Percentiles rank a stretch among this genome's conserved stretches.
Evolutionary conservation across 1,140 invertebrate genomes (phyloP).

Genomic region (Diploscapter pachys): DNA sequence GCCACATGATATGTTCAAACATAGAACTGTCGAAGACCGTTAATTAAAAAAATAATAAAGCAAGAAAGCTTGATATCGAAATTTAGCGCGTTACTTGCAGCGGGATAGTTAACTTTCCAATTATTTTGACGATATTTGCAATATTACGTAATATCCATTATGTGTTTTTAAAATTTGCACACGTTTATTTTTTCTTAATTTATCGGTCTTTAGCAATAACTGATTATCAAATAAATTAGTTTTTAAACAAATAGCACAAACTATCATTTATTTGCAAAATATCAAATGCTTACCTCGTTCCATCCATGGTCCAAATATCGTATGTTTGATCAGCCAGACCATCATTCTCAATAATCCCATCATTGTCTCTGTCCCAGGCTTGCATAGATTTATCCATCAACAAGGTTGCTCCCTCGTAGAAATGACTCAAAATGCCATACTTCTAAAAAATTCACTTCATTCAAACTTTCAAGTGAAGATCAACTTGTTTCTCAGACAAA

Average conservation of each 20-base stretch:
- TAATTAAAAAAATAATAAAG: too few relatives aligned
- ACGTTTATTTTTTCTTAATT: too few relatives aligned
- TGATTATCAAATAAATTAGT: too few relatives aligned
- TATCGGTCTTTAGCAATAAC: too few relatives aligned
- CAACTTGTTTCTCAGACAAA: slow-evolving; percentile 2
- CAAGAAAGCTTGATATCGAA: too few relatives aligned
- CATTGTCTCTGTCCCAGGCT: slow-evolving; percentile 75
- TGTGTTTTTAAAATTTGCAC: slow-evolving; percentile 2
- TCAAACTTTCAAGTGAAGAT: slow-evolving; percentile 8
- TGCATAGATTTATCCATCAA: slow-evolving; percentile 56
- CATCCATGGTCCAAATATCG: slow-evolving; percentile 84
- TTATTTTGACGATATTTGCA: not conserved
- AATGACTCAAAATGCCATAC: slow-evolving; percentile 12
- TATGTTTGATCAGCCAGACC: slow-evolving; percentile 86
- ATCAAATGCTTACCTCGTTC: slow-evolving; percentile 69
- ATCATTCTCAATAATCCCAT: slow-evolving; percentile 84
- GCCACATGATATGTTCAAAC: too few relatives aligned
- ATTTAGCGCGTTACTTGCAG: not conserved
- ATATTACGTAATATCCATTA: not conserved
- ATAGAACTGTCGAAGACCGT: too few relatives aligned
- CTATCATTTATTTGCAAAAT: too few relatives aligned
- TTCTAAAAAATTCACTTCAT: not conserved
- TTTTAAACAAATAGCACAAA: too few relatives aligned
- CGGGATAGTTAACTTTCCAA: not conserved
- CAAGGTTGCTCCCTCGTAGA: slow-evolving; percentile 28